A percentile compares a stretch with the other conserved stretches of the same genome.
Evolutionary conservation across 2,113 vertebrate genomes (phyloP).

Genomic region (Zingel zingel): DNA sequence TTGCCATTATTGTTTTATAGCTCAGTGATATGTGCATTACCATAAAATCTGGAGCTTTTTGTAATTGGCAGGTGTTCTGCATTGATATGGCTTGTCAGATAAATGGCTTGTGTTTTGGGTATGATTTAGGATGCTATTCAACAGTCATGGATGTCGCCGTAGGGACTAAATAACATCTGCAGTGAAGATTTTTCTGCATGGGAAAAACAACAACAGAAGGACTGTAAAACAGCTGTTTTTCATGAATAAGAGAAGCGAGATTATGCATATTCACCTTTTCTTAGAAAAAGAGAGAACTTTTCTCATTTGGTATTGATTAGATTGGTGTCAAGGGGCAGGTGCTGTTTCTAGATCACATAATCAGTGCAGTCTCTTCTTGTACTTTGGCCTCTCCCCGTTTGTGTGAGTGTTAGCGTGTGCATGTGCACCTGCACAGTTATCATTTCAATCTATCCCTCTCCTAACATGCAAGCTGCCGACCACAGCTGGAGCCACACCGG

Average conservation of each 20-base stretch:
- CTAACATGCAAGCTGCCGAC: slow-evolving; percentile 27
- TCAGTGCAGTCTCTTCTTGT: slow-evolving; percentile 6
- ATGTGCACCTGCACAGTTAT: slow-evolving; percentile 6
- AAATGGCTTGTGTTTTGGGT: slow-evolving; percentile 32
- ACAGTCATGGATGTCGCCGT: slow-evolving; percentile 36
- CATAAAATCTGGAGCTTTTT: slow-evolving; percentile 32
- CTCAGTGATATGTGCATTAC: background rate
- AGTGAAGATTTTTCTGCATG: slow-evolving; percentile 43
- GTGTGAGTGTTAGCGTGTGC: background rate
- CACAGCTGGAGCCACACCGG: slow-evolving; percentile 57
- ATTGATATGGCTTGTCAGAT: slow-evolving; percentile 42
- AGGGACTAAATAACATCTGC: slow-evolving; percentile 56
- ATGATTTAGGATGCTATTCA: slow-evolving; percentile 63
- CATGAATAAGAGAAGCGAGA: slow-evolving; percentile 22
- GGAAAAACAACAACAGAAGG: slow-evolving; percentile 45
- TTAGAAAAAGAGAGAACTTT: background rate
- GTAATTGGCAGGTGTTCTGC: slow-evolving; percentile 25
- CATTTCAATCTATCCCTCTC: slow-evolving; percentile 12
- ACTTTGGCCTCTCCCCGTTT: background rate
- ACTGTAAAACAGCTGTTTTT: slow-evolving; percentile 31
- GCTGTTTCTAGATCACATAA: slow-evolving; percentile 17
- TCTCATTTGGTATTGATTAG: slow-evolving; percentile 33
- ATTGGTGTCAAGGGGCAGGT: slow-evolving; percentile 34
- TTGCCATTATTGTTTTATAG: background rate
- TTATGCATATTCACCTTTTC: slow-evolving; percentile 16